Evolutionary conservation across 2,113 vertebrate genomes (phyloP).

Genomic region (Crotophaga sulcirostris): DNA sequence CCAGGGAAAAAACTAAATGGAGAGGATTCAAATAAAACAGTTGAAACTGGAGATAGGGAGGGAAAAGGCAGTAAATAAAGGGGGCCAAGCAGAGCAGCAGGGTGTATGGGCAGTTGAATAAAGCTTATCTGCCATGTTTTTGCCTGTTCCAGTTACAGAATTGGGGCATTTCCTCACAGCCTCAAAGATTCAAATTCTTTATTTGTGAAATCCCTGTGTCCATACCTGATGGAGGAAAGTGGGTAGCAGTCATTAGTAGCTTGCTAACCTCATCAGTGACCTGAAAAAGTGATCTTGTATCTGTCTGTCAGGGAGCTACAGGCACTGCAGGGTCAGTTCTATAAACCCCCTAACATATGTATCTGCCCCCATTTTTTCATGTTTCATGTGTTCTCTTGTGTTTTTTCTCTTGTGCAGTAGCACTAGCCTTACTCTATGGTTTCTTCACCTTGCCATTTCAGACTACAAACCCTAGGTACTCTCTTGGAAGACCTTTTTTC

Average conservation of each 20-base stretch:
- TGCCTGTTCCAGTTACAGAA: not conserved
- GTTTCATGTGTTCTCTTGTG: accelerated
- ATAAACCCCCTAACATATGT: not conserved
- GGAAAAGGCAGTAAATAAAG: not conserved
- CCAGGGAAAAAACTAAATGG: not conserved
- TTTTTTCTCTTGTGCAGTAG: not conserved
- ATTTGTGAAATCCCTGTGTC: not conserved
- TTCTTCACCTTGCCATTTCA: not conserved
- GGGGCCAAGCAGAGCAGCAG: not conserved
- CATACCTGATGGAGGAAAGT: not conserved
- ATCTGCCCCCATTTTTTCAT: not conserved
- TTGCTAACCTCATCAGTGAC: not conserved
- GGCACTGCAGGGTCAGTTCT: not conserved
- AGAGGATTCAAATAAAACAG: not conserved
- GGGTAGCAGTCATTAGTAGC: accelerated
- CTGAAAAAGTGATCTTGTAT: not conserved
- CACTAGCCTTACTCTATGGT: not conserved
- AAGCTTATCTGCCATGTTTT: not conserved
- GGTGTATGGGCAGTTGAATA: not conserved
- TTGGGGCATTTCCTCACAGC: not conserved
- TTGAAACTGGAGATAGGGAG: not conserved
- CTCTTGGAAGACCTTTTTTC: not conserved
- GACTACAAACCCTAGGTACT: not conserved
- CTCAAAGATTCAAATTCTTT: not conserved
- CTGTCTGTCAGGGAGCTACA: not conserved